Evolutionary conservation across 2,113 vertebrate species (phyloP).

Genomic region (Gambusia holbrooki): DNA sequence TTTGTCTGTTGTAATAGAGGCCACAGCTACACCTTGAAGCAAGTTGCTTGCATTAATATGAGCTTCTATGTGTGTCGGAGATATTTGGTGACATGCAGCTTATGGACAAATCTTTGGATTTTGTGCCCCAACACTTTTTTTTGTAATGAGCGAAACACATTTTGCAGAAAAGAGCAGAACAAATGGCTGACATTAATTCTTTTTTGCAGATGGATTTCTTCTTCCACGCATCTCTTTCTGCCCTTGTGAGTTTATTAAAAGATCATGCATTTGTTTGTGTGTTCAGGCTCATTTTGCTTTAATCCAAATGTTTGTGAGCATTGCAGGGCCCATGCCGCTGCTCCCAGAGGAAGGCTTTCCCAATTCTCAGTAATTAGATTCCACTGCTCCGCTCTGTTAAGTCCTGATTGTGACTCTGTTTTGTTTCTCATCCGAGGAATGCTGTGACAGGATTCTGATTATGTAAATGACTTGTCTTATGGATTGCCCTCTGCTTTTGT

Average conservation of each 20-base stretch:
- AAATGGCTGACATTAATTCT: neutral
- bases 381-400: constrained; percentile 43
- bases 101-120: too few relatives aligned
- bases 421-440: constrained; percentile 46
- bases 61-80: constrained; percentile 7
- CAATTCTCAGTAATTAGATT: constrained; percentile 59
- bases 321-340: neutral
- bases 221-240: neutral
- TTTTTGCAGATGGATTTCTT: neutral
- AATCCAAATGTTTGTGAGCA: neutral
- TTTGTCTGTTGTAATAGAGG: constrained; percentile 70
- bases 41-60: neutral
- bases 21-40: constrained; percentile 35
- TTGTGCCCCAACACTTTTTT: too few relatives aligned
- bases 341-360: constrained; percentile 34
- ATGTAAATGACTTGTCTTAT: constrained; percentile 53
- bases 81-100: neutral
- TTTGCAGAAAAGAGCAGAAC: neutral
- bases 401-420: constrained; percentile 57
- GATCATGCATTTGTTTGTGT: neutral
- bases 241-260: neutral
- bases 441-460: constrained; percentile 46
- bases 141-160: neutral
- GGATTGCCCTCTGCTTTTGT: constrained; percentile 39
- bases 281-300: neutral